A percentile compares a stretch with the other conserved stretches of the same genome.
These are phyloP conservation scores for Cryptotis parvus DNA, from an alignment of 2,113 vertebrate species.

Conservation along the genomic window DNA sequence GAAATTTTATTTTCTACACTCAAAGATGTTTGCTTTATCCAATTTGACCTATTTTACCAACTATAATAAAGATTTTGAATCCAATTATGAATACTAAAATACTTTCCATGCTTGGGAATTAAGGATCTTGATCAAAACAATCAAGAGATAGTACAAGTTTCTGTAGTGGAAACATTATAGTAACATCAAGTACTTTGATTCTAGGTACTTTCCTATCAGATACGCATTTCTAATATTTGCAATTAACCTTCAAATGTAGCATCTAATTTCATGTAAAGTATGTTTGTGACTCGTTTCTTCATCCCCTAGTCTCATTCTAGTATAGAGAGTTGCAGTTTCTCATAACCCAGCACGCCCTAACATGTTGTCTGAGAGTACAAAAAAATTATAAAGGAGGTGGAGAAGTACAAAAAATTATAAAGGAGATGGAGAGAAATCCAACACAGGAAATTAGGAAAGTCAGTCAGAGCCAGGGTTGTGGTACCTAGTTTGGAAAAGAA, in stretches of 20 bases:
- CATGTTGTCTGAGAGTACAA: slow-evolving; percentile 19
- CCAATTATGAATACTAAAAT: slow-evolving; percentile 16
- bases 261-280: slow-evolving; percentile 11
- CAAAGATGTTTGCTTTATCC: neutral
- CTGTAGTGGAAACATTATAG: slow-evolving; percentile 42
- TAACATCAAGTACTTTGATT: slow-evolving; percentile 65
- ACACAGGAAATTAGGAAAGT: slow-evolving; percentile 44
- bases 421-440: slow-evolving; percentile 52
- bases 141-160: neutral
- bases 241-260: neutral
- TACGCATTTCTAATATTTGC: slow-evolving; percentile 22
- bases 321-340: slow-evolving; percentile 37
- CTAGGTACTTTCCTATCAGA: slow-evolving; percentile 38
- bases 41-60: neutral
- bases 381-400: slow-evolving; percentile 54
- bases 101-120: neutral
- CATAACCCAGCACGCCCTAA: neutral
- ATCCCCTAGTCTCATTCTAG: neutral
- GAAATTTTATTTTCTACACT: slow-evolving; percentile 24
- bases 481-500: neutral
- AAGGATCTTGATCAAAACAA: slow-evolving; percentile 21
- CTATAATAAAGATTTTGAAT: neutral
- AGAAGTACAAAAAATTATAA: slow-evolving; percentile 49
- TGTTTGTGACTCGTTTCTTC: neutral
- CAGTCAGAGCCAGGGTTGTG: slow-evolving; percentile 21